Evolutionary conservation across 2,113 vertebrate species (phyloP).

Genomic region (Malurus alboscapulatus): DNA sequence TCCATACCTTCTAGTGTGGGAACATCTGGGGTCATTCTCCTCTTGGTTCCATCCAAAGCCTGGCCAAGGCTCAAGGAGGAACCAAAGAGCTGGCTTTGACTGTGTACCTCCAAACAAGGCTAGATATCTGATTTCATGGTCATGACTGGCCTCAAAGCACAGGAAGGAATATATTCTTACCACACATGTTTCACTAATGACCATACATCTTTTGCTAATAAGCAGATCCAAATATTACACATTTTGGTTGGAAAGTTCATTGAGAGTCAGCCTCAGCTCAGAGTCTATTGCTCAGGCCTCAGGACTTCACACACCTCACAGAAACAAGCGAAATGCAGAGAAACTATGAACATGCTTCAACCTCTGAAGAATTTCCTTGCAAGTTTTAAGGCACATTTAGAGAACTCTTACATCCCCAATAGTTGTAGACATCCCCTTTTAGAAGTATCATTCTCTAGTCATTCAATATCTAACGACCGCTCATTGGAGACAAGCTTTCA

Average conservation of each 20-base stretch:
- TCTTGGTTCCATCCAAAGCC: background rate
- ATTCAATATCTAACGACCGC: background rate
- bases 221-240: background rate
- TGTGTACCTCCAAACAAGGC: background rate
- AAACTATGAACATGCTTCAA: background rate
- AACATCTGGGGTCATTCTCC: background rate
- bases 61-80: background rate
- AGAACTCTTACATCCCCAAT: background rate
- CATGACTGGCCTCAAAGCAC: background rate
- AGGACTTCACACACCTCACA: background rate
- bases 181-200: background rate
- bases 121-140: background rate
- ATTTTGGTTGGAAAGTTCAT: background rate
- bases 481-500: background rate
- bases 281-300: background rate
- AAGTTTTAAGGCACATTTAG: background rate
- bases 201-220: background rate
- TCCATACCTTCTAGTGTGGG: background rate
- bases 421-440: background rate
- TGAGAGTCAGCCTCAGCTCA: background rate
- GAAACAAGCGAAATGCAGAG: background rate
- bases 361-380: background rate
- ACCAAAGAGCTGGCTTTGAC: background rate
- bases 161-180: background rate
- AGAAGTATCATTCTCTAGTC: background rate